Conservation (phyloP, 2,113 vertebrate species). For the Gadus macrocephalus region DNA sequence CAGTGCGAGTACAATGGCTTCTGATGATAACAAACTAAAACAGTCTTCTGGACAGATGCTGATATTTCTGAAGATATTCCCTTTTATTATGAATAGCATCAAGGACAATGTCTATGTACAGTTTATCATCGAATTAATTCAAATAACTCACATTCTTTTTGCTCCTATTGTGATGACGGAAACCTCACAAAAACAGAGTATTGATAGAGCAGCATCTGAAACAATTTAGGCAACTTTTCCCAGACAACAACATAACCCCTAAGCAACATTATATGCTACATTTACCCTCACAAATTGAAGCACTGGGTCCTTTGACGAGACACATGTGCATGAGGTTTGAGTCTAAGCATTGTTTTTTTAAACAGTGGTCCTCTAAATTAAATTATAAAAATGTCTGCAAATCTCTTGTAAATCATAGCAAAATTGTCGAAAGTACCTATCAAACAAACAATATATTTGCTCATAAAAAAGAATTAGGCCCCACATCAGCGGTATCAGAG, state of each 20-base stretch:
- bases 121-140: slow-evolving; percentile 21
- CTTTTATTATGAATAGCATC: slow-evolving; percentile 15
- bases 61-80: slow-evolving; percentile 26
- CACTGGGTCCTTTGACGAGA: slow-evolving; percentile 8
- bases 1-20: slow-evolving; percentile 19
- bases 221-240: slow-evolving; percentile 11
- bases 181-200: slow-evolving; percentile 11
- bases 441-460: too few species aligned
- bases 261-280: slow-evolving; percentile 37
- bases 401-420: slow-evolving; percentile 20
- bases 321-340: slow-evolving; percentile 44
- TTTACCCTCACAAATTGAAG: slow-evolving; percentile 32
- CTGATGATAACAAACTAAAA: slow-evolving; percentile 26
- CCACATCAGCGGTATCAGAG: slow-evolving; percentile 5
- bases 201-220: slow-evolving; percentile 22
- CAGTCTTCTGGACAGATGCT: slow-evolving; percentile 21
- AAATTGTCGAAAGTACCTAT: slow-evolving; percentile 8
- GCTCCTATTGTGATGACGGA: slow-evolving; percentile 30
- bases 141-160: slow-evolving; percentile 33
- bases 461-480: background rate
- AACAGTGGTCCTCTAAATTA: slow-evolving; percentile 33
- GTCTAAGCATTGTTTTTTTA: slow-evolving; percentile 38
- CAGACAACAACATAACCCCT: slow-evolving; percentile 24
- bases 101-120: slow-evolving; percentile 13
- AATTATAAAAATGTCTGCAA: slow-evolving; percentile 29